Conservation (phyloP, 2,113 vertebrate genomes). For the Aegotheles bennettii region DNA sequence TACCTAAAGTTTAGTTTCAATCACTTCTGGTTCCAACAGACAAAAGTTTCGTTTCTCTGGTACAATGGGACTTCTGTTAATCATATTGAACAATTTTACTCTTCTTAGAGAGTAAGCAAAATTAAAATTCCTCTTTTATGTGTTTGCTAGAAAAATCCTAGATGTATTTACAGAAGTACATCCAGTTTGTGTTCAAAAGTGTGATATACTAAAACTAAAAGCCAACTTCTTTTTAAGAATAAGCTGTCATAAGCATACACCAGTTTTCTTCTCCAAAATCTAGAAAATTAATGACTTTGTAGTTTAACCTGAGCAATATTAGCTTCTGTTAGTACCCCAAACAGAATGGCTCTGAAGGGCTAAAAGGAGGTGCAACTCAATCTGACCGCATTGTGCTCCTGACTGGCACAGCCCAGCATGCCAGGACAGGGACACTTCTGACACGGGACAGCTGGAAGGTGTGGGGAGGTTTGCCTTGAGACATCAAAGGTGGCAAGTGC, state of each 20-base stretch:
- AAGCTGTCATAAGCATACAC: background rate
- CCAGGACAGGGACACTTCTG: background rate
- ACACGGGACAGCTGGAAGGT: background rate
- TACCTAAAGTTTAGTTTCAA: background rate
- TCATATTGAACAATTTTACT: background rate
- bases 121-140: background rate
- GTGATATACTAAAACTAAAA: background rate
- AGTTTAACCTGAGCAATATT: background rate
- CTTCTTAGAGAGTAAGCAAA: background rate
- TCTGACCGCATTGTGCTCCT: background rate
- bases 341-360: background rate
- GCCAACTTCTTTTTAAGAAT: background rate
- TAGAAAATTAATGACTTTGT: background rate
- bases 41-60: background rate
- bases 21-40: background rate
- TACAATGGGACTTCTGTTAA: background rate
- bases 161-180: background rate
- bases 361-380: background rate
- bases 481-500: background rate
- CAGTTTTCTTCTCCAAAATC: background rate
- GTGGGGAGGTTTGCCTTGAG: background rate
- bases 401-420: background rate
- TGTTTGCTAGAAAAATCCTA: background rate
- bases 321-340: background rate
- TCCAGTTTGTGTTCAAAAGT: background rate